A percentile compares a stretch with the other conserved stretches of the same genome.
Conservation (phyloP, 2,113 vertebrate genomes). For the Dunckerocampus dactyliophorus region DNA sequence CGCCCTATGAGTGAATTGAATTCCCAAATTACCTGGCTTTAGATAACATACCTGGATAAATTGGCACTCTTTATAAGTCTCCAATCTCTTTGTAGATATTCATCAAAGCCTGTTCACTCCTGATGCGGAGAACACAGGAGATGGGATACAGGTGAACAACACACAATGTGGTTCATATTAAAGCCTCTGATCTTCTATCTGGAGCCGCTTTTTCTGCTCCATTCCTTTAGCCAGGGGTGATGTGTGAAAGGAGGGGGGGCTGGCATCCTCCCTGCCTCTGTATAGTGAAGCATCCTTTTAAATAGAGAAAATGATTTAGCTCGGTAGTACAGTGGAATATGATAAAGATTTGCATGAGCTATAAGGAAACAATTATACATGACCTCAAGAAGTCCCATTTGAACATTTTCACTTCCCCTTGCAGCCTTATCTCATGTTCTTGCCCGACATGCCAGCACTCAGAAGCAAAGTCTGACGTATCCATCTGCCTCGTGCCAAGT, state of each 20-base stretch:
- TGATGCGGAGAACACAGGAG: constrained; percentile 50
- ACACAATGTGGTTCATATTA: constrained; percentile 60
- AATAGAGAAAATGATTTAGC: background rate
- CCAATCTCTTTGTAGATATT: constrained; percentile 66
- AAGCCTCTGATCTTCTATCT: constrained; percentile 62
- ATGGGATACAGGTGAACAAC: constrained; percentile 53
- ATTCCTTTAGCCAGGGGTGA: constrained; percentile 61
- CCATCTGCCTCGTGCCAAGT: constrained; percentile 6
- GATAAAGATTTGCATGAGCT: background rate
- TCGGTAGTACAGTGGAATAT: background rate
- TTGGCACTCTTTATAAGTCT: constrained; percentile 53
- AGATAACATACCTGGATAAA: constrained; percentile 68
- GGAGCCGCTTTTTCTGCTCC: constrained; percentile 52
- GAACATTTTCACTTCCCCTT: background rate
- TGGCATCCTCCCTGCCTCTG: constrained; percentile 24
- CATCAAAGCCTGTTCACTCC: constrained; percentile 61
- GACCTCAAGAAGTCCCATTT: background rate
- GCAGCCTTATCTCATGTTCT: background rate
- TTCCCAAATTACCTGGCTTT: constrained; percentile 63
- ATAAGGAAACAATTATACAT: background rate
- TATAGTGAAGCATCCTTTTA: constrained; percentile 21
- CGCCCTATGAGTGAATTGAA: constrained; percentile 41
- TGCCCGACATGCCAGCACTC: background rate
- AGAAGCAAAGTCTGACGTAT: constrained; percentile 3
- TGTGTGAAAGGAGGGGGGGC: constrained; percentile 16